Conservation (phyloP, 64 coral and sea anemone genomes). For the Montipora sp. region DNA sequence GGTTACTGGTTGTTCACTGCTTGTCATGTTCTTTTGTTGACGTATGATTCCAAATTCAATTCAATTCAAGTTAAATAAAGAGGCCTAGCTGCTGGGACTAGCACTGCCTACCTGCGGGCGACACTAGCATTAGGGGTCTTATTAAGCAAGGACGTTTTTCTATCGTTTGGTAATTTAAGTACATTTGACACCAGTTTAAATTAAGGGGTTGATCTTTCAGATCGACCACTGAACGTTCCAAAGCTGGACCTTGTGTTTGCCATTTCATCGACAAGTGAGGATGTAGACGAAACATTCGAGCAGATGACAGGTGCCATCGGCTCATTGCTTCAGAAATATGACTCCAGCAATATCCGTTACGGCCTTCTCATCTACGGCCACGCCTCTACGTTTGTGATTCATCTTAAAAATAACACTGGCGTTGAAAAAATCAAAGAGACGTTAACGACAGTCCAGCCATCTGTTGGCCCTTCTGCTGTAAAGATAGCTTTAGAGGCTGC, state of each 20-base stretch:
- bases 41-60: too few relatives aligned
- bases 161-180: too few relatives aligned
- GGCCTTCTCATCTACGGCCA: conserved; percentile 65
- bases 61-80: too few relatives aligned
- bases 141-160: too few relatives aligned
- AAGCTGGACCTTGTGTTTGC: conserved; percentile 79
- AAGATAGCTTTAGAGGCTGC: conserved; percentile 39
- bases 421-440: conserved; percentile 6
- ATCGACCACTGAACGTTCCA: conserved; percentile 66
- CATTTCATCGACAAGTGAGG: conserved; percentile 61
- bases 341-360: conserved; percentile 71
- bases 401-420: conserved; percentile 47
- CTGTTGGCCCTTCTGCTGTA: conserved; percentile 26
- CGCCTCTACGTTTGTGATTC: conserved; percentile 3
- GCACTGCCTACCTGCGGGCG: too few relatives aligned
- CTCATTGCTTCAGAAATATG: conserved; percentile 87
- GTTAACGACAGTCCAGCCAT: not conserved
- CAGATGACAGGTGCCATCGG: conserved; percentile 62
- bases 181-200: too few relatives aligned
- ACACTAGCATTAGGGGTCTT: too few relatives aligned
- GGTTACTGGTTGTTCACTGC: too few relatives aligned
- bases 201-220: not conserved
- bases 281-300: conserved; percentile 65
- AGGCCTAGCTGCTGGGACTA: too few relatives aligned
- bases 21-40: too few relatives aligned